Evolutionary conservation across 2,797 vertebrate species (phyloP).

Genomic region (Phoeniculus purpureus): DNA sequence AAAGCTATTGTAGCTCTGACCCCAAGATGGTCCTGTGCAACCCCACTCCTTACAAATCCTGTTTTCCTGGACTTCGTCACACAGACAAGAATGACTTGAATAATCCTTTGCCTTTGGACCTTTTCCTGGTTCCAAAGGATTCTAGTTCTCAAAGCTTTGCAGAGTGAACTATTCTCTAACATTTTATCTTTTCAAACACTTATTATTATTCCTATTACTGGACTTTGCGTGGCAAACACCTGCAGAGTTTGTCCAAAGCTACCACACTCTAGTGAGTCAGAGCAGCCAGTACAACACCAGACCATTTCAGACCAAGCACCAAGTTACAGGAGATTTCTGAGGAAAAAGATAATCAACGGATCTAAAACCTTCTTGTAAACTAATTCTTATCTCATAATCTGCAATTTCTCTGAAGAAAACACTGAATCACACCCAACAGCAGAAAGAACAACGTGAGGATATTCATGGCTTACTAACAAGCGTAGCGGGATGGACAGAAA

Average conservation of each 20-base stretch:
- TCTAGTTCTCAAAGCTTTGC: not conserved
- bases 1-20: not conserved
- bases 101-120: not conserved
- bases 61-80: not conserved
- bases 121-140: not conserved
- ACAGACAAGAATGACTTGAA: accelerated
- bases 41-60: not conserved
- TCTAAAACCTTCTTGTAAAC: not conserved
- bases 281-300: not conserved
- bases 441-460: conserved; percentile 54
- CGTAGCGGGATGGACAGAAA: conserved; percentile 66
- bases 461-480: conserved; percentile 75
- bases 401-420: conserved; percentile 50
- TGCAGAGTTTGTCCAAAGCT: conserved; percentile 38
- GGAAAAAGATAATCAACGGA: not conserved
- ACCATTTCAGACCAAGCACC: not conserved
- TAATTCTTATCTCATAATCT: conserved; percentile 30
- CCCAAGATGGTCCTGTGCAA: not conserved
- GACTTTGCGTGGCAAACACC: conserved; percentile 38
- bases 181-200: not conserved
- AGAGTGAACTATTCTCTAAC: not conserved
- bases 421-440: conserved; percentile 22
- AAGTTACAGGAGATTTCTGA: not conserved
- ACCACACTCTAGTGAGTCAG: conserved; percentile 32
- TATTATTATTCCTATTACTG: conserved; percentile 14